Percentiles rank a stretch among this genome's conserved stretches.
Evolutionary conservation across 2,113 vertebrate species (phyloP).

Genomic region (Dromiciops gliroides): DNA sequence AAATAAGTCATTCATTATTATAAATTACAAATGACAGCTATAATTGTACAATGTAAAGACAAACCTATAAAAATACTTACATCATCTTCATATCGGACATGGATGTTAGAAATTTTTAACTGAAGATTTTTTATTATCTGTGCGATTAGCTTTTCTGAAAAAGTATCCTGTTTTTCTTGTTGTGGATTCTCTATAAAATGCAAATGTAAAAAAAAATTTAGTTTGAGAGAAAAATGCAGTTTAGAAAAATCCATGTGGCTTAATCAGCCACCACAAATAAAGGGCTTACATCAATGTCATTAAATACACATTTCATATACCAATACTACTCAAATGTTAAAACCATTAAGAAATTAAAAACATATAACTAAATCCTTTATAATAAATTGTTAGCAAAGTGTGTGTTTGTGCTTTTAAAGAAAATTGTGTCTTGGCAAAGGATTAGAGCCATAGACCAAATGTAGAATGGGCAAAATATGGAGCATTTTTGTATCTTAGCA

Average conservation of each 20-base stretch:
- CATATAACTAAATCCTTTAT: background rate
- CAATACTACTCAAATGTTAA: background rate
- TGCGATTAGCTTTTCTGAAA: conserved; percentile 96
- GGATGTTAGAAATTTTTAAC: conserved; percentile 97
- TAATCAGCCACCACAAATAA: background rate
- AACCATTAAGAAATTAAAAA: background rate
- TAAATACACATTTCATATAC: background rate
- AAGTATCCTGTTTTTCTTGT: conserved; percentile 94
- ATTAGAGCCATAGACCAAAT: too few species aligned
- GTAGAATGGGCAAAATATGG: too few species aligned
- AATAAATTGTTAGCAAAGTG: too few species aligned
- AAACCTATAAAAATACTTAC: conserved; percentile 87
- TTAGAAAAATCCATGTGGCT: conserved; percentile 3
- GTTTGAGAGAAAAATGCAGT: conserved; percentile 48
- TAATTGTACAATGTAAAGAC: conserved; percentile 22
- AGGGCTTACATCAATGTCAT: background rate
- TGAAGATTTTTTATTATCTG: conserved; percentile 99
- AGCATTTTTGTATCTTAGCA: too few species aligned
- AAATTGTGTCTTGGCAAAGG: too few species aligned
- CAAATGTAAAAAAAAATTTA: conserved; percentile 64
- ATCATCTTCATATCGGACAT: conserved; percentile 97
- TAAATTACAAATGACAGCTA: conserved; percentile 17
- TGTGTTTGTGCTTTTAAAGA: too few species aligned
- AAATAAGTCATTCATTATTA: conserved; percentile 18
- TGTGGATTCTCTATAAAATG: conserved; percentile 87